A percentile compares a stretch with the other conserved stretches of the same genome.
Conservation (phyloP, 2,113 vertebrate species). For the Heloderma charlesbogerti region DNA sequence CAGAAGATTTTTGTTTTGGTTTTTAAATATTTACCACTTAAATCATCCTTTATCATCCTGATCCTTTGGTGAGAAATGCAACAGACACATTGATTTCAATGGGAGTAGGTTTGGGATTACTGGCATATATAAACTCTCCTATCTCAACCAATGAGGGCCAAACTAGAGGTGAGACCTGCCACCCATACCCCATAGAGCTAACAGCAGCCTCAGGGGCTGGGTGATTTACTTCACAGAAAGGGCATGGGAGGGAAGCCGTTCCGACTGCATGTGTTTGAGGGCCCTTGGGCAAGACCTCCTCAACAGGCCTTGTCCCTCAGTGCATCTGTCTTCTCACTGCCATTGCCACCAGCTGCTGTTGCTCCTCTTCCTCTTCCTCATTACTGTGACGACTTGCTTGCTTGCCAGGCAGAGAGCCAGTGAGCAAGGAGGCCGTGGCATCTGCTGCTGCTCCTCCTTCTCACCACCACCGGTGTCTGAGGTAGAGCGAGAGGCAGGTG, state of each 20-base stretch:
- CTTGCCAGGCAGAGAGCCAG: too few species aligned
- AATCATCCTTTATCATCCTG: background rate
- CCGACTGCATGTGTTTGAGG: background rate
- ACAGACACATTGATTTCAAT: background rate
- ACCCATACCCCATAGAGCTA: background rate
- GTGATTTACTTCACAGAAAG: background rate
- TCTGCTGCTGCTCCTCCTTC: too few species aligned
- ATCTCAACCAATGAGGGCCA: background rate
- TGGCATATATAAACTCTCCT: background rate
- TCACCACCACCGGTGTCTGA: too few species aligned
- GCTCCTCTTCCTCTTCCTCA: too few species aligned
- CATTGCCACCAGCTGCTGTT: too few species aligned
- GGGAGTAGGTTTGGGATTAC: background rate
- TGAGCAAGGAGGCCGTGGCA: too few species aligned
- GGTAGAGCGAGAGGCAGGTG: too few species aligned
- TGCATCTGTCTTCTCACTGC: too few species aligned
- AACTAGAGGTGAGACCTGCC: background rate
- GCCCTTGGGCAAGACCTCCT: too few species aligned
- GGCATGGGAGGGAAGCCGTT: background rate
- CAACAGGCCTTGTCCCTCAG: too few species aligned
- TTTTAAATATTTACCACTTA: slow-evolving; percentile 19
- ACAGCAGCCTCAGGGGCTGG: background rate
- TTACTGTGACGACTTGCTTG: too few species aligned
- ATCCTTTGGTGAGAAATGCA: background rate
- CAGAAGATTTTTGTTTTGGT: background rate